These are phyloP conservation scores for human DNA, from an alignment of 2,113 vertebrate species.

Conservation along the genomic window GRCh38 chr19:13683001-13683500, in stretches of 20 bases:
- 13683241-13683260: background rate
- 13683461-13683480: too few species aligned
- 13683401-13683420: background rate
- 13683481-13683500: too few species aligned
- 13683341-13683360: background rate
- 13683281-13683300: background rate
- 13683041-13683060: too few species aligned
- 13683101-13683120: too few species aligned
- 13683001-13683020: too few species aligned
- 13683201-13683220: background rate
- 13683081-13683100: accelerated
- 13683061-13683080: too few species aligned
- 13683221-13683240: background rate
- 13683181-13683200: too few species aligned
- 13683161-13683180: too few species aligned
- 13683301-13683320: background rate
- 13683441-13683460: background rate
- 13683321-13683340: background rate
- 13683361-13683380: background rate
- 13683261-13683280: background rate
- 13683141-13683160: too few species aligned
- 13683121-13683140: too few species aligned
- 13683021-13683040: too few species aligned
- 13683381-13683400: background rate
- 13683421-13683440: background rate